phyloP scores from a whole-genome alignment of 2,113 vertebrate genomes.

The Alligator sinensis region DNA sequence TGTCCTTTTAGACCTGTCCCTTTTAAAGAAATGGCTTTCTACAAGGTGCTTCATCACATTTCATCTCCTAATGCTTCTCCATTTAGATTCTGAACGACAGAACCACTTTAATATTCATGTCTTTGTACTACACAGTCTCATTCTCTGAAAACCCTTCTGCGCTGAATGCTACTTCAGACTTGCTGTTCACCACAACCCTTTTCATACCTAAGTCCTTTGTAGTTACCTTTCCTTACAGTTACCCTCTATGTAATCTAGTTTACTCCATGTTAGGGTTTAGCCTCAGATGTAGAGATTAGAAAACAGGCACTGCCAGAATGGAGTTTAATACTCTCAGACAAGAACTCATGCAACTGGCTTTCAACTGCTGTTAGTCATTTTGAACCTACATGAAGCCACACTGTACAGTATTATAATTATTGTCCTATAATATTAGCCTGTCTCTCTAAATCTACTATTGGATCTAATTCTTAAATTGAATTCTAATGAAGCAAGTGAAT shows the following conservation, averaged over 20 bases:
- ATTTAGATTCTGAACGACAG: not conserved
- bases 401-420: not conserved
- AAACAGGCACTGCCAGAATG: too few species aligned
- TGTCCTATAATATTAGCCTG: not conserved
- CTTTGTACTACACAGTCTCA: not conserved
- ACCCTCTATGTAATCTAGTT: not conserved
- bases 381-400: not conserved
- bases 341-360: not conserved
- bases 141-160: not conserved
- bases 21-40: constrained; percentile 35
- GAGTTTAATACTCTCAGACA: not conserved
- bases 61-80: not conserved
- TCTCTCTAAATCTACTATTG: not conserved
- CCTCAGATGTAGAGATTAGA: too few species aligned
- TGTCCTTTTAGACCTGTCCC: not conserved
- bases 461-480: not conserved
- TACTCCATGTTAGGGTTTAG: not conserved
- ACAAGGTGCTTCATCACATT: not conserved
- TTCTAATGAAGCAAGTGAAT: not conserved
- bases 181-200: not conserved
- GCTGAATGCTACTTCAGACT: not conserved
- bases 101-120: not conserved
- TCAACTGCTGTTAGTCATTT: not conserved
- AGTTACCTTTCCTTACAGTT: not conserved
- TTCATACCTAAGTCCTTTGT: constrained; percentile 4